These are phyloP conservation scores for Cardiocondyla obscurior DNA, from an alignment of 1,140 invertebrate genomes.

Conservation along the genomic window DNA sequence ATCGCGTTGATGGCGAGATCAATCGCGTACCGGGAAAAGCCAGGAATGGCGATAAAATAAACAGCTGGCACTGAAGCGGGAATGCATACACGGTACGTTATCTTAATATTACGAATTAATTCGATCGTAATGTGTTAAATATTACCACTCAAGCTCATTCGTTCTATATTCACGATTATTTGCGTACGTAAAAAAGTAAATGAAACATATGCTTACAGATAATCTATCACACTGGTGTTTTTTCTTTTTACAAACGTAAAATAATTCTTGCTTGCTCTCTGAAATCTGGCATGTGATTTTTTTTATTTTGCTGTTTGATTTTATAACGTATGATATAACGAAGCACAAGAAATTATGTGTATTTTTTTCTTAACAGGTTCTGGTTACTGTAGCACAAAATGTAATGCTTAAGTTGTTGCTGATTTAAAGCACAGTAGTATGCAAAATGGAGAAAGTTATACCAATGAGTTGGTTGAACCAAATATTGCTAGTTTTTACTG, in stretches of 20 bases:
- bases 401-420: conserved; percentile 38
- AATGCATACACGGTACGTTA: conserved; percentile 9
- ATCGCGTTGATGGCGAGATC: not conserved
- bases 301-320: not conserved
- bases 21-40: not conserved
- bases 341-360: not conserved
- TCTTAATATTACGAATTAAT: not conserved
- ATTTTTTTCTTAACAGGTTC: conserved; percentile 41
- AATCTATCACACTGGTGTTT: not conserved
- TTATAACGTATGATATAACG: not conserved
- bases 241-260: too few relatives aligned
- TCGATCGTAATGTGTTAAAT: not conserved
- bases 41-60: conserved; percentile 18
- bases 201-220: not conserved
- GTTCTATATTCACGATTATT: not conserved
- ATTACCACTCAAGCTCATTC: not conserved
- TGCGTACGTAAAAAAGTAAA: not conserved
- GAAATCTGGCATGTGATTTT: too few relatives aligned
- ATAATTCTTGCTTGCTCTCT: too few relatives aligned
- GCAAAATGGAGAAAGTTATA: conserved; percentile 72
- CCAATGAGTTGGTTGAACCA: conserved; percentile 78
- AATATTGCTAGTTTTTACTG: conserved; percentile 73
- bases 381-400: conserved; percentile 49
- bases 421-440: conserved; percentile 1
- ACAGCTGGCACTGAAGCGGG: not conserved